Conservation (phyloP, 2,113 vertebrate genomes). For the Callithrix jacchus region DNA sequence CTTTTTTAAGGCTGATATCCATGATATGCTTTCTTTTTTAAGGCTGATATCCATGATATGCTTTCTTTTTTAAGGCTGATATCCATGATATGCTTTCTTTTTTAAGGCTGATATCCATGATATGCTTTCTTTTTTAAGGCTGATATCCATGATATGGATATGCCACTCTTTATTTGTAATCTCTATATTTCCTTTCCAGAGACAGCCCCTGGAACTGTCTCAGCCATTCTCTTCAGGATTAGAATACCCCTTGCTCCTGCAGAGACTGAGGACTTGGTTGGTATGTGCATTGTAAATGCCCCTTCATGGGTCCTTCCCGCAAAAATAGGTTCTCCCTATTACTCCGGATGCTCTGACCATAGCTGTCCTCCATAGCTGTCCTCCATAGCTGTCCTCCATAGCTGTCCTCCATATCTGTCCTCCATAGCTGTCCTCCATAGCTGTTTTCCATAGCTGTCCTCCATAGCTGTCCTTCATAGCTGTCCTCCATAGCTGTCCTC, state of each 20-base stretch:
- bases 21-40: background rate
- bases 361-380: rapidly evolving
- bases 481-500: rapidly evolving
- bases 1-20: background rate
- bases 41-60: background rate
- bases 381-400: rapidly evolving
- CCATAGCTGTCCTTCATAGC: rapidly evolving
- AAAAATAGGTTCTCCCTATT: background rate
- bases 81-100: background rate
- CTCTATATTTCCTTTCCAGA: background rate
- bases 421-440: rapidly evolving
- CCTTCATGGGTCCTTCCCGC: background rate
- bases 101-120: background rate
- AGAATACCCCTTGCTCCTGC: too few relatives aligned
- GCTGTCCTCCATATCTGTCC: rapidly evolving
- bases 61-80: background rate
- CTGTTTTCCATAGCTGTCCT: too few relatives aligned
- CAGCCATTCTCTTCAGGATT: background rate
- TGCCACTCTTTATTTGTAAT: background rate
- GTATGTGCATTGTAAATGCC: too few relatives aligned
- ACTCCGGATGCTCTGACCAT: background rate
- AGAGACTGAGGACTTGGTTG: too few relatives aligned
- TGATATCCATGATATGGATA: background rate
- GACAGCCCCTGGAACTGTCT: background rate
- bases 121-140: background rate